These are phyloP conservation scores for Diplodus sargus DNA, from an alignment of 2,797 vertebrate species.

Conservation along the genomic window DNA sequence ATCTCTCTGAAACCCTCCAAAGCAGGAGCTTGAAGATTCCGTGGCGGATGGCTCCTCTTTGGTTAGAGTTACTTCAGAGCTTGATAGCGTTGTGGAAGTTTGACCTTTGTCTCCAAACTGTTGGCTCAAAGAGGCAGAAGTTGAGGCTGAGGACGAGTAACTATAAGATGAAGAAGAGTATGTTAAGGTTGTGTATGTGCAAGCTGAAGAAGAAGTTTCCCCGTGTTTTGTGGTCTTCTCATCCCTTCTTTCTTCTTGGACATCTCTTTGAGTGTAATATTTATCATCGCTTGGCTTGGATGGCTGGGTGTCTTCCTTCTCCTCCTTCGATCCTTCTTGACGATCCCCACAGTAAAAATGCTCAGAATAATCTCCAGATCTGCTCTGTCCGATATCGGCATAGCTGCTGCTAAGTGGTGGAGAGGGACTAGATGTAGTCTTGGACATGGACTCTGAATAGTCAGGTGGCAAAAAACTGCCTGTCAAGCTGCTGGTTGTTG, in stretches of 20 bases:
- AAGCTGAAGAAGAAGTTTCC: slow-evolving; percentile 73
- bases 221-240: slow-evolving; percentile 69
- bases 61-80: slow-evolving; percentile 70
- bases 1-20: slow-evolving; percentile 84
- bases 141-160: slow-evolving; percentile 80
- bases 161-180: slow-evolving; percentile 80
- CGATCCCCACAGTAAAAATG: slow-evolving; percentile 50
- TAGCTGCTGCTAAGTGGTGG: slow-evolving; percentile 57
- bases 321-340: slow-evolving; percentile 48
- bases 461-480: slow-evolving; percentile 52
- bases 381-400: slow-evolving; percentile 69
- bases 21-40: slow-evolving; percentile 77
- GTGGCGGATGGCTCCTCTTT: slow-evolving; percentile 81
- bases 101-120: slow-evolving; percentile 69
- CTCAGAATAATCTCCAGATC: slow-evolving; percentile 58
- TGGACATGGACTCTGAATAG: slow-evolving; percentile 48
- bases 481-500: slow-evolving; percentile 41
- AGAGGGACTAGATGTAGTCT: slow-evolving; percentile 48
- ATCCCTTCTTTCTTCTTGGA: slow-evolving; percentile 49
- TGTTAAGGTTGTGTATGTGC: slow-evolving; percentile 77
- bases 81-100: slow-evolving; percentile 60
- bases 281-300: slow-evolving; percentile 61
- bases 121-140: slow-evolving; percentile 78
- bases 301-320: slow-evolving; percentile 52
- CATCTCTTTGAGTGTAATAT: slow-evolving; percentile 62